Percentiles rank a stretch among this genome's conserved stretches.
phyloP scores from a whole-genome alignment of 2,888 invertebrate species.

The Seira ritae region DNA sequence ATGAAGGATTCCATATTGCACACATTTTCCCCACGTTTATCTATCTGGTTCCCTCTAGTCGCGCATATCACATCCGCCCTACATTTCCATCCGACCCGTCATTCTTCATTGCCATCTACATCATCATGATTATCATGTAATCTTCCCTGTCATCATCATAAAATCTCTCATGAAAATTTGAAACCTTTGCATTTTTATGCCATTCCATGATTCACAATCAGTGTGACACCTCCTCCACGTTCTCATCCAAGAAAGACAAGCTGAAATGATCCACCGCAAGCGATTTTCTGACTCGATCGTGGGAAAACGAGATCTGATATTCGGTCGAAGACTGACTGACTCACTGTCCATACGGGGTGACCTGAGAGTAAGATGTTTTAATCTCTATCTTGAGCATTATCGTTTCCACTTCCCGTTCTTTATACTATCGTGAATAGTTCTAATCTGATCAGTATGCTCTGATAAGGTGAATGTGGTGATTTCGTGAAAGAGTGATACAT shows the following conservation, averaged over 20 bases:
- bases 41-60: neutral
- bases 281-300: no score
- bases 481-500: no score
- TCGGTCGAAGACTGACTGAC: no score
- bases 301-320: no score
- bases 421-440: no score
- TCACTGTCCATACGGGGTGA: no score
- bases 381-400: no score
- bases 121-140: neutral
- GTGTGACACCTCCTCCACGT: neutral
- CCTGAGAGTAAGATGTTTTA: no score
- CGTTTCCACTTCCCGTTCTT: no score
- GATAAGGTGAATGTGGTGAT: no score
- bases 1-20: neutral
- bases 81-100: constrained; percentile 8
- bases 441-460: no score
- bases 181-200: neutral
- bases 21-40: constrained; percentile 1
- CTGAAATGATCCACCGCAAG: no score
- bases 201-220: neutral
- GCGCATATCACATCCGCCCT: constrained; percentile 10
- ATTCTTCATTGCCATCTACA: constrained; percentile 4
- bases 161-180: neutral
- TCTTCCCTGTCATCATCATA: neutral
- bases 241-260: neutral